These are phyloP conservation scores for Bursaphelenchus mucronatus DNA, from an alignment of 1,140 invertebrate species.

Conservation along the genomic window DNA sequence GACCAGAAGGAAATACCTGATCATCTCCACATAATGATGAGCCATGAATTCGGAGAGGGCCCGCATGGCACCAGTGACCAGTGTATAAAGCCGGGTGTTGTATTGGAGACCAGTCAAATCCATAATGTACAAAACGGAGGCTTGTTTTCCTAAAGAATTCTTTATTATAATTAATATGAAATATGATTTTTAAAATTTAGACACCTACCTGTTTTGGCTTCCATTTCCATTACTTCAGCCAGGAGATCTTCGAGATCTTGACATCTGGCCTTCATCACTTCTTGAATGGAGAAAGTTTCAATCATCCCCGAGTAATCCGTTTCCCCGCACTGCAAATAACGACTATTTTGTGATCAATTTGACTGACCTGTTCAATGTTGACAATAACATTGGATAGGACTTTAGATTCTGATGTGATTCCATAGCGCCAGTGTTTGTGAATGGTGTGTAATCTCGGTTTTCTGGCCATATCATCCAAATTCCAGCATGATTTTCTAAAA, in stretches of 20 bases:
- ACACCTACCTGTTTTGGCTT: slow-evolving; percentile 37
- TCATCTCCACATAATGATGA: slow-evolving; percentile 52
- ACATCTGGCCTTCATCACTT: slow-evolving; percentile 48
- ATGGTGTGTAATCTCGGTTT: slow-evolving; percentile 45
- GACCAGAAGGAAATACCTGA: slow-evolving; percentile 49
- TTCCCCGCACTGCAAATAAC: slow-evolving; percentile 37
- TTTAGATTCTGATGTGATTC: slow-evolving; percentile 47
- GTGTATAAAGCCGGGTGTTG: slow-evolving; percentile 43
- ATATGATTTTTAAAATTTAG: background rate
- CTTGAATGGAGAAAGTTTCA: slow-evolving; percentile 41
- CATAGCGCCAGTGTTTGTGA: slow-evolving; percentile 50
- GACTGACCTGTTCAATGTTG: slow-evolving; percentile 52
- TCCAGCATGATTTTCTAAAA: slow-evolving; percentile 45
- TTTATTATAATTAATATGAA: background rate
- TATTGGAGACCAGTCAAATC: slow-evolving; percentile 47
- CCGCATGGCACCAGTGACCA: slow-evolving; percentile 43
- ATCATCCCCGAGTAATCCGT: slow-evolving; percentile 52
- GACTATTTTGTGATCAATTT: background rate
- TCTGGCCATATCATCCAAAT: slow-evolving; percentile 38
- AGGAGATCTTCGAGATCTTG: slow-evolving; percentile 53
- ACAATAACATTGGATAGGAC: slow-evolving; percentile 48
- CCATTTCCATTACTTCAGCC: slow-evolving; percentile 39
- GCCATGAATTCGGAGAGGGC: slow-evolving; percentile 51
- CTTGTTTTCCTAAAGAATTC: slow-evolving; percentile 38
- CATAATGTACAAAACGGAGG: slow-evolving; percentile 52